These are phyloP conservation scores for Isichthys henryi DNA, from an alignment of 2,113 vertebrate species.

Conservation along the genomic window DNA sequence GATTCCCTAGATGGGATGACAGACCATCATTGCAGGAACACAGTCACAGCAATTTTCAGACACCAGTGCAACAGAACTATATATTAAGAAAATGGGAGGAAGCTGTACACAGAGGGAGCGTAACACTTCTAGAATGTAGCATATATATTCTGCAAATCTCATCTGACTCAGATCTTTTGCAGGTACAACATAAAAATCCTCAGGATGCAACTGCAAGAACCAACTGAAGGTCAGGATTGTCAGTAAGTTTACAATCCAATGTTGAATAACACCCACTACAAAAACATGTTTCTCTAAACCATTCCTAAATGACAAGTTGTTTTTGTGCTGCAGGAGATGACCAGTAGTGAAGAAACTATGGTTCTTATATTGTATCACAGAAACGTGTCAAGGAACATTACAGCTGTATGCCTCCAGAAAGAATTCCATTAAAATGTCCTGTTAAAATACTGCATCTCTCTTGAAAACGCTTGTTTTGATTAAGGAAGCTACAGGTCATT, in stretches of 20 bases:
- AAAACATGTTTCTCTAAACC: neutral
- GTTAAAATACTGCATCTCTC: neutral
- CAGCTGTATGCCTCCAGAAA: neutral
- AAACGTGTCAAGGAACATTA: neutral
- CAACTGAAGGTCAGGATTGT: neutral
- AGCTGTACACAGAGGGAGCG: neutral
- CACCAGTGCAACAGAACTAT: neutral
- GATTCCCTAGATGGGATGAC: neutral
- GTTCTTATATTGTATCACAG: neutral
- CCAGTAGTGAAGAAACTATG: neutral
- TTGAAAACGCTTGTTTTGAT: neutral
- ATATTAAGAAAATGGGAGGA: neutral
- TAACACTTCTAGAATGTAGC: neutral
- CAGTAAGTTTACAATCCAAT: neutral
- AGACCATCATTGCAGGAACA: neutral
- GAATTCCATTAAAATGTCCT: neutral
- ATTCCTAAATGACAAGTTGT: neutral
- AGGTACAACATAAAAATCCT: neutral
- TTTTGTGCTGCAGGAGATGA: neutral
- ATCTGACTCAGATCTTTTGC: neutral
- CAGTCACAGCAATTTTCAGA: neutral
- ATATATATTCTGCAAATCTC: neutral
- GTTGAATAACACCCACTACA: neutral
- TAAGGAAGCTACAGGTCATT: neutral
- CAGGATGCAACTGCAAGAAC: neutral